A percentile compares a stretch with the other conserved stretches of the same genome.
These are phyloP conservation scores for Lithobates pipiens DNA, from an alignment of 2,797 vertebrate genomes.

Conservation along the genomic window DNA sequence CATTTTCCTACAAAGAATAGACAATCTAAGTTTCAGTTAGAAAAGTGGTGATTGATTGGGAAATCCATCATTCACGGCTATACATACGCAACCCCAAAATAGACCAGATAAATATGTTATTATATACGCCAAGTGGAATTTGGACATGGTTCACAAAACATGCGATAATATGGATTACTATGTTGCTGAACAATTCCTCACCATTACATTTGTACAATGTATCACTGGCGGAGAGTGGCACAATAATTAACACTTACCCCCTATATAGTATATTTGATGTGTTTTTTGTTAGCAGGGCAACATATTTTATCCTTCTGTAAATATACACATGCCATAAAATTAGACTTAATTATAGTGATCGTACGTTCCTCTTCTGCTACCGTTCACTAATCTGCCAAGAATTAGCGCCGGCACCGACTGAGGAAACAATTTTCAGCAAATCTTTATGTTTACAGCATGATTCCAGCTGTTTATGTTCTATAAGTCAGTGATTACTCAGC, in stretches of 20 bases:
- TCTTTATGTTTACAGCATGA: not conserved
- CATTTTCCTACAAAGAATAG: too few species aligned
- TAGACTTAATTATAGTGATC: conserved; percentile 27
- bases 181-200: not conserved
- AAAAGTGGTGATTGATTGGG: too few species aligned
- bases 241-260: conserved; percentile 26
- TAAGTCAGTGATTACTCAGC: conserved; percentile 23
- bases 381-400: conserved; percentile 23
- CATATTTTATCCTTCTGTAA: conserved; percentile 37
- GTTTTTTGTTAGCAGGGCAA: not conserved
- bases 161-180: too few species aligned
- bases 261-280: not conserved
- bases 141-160: too few species aligned
- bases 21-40: too few species aligned
- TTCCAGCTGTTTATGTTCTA: conserved; percentile 23
- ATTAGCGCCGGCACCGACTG: not conserved
- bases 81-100: too few species aligned
- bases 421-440: not conserved
- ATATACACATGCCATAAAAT: conserved; percentile 43
- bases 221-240: not conserved
- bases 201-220: not conserved
- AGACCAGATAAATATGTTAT: too few species aligned
- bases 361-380: conserved; percentile 17
- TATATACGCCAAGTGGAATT: too few species aligned
- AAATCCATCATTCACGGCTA: too few species aligned